These are phyloP conservation scores for Cherax quadricarinatus DNA, from an alignment of 1,140 invertebrate species.

Conservation along the genomic window DNA sequence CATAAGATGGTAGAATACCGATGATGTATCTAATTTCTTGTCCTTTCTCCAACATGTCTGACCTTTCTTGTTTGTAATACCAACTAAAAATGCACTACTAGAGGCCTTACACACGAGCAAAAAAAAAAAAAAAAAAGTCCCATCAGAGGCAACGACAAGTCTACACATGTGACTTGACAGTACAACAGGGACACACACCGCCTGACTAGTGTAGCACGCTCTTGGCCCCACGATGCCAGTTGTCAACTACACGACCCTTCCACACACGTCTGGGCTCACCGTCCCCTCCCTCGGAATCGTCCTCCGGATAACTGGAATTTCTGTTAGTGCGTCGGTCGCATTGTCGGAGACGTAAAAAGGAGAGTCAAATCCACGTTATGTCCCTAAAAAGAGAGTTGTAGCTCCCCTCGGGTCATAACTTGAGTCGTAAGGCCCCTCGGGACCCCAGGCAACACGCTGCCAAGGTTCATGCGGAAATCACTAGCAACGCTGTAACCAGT, in stretches of 20 bases:
- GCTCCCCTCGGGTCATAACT: not conserved
- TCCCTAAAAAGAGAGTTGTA: not conserved
- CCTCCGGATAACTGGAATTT: not conserved
- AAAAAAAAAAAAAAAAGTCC: no score
- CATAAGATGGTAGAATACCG: no score
- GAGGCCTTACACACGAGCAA: not conserved
- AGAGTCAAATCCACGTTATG: slow-evolving; percentile 7
- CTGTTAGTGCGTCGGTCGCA: not conserved
- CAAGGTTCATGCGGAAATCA: not conserved
- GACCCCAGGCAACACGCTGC: not conserved
- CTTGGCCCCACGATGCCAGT: not conserved
- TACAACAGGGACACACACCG: not conserved
- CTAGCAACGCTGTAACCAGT: no score
- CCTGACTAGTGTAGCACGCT: not conserved
- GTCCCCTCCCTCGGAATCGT: not conserved
- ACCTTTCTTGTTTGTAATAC: not conserved
- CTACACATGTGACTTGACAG: not conserved
- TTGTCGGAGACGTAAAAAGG: not conserved
- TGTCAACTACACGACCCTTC: not conserved
- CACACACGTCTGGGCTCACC: not conserved
- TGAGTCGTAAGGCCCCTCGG: slow-evolving; percentile 2
- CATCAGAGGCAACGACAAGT: not conserved
- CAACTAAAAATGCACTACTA: not conserved
- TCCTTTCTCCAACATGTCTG: not conserved
- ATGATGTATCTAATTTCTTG: no score